Conservation (phyloP, 2,888 invertebrate species). For the Atrina japonica region DNA sequence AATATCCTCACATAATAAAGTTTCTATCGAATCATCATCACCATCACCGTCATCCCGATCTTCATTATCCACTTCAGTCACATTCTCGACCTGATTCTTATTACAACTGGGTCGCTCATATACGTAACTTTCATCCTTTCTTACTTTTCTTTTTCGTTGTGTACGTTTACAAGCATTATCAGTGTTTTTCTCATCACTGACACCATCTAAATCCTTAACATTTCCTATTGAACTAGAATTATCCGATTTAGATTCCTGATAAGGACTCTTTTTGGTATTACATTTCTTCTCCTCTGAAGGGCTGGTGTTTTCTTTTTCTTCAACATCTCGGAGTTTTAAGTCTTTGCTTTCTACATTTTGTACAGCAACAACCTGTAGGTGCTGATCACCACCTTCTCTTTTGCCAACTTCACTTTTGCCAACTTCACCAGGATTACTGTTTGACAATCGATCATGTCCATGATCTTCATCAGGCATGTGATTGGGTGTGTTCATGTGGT, state of each 20-base stretch:
- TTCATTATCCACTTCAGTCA: constrained; percentile 6
- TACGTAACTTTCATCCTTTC: constrained; percentile 6
- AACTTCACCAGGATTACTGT: too few species aligned
- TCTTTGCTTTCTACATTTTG: too few species aligned
- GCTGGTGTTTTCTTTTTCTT: neutral
- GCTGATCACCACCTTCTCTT: too few species aligned
- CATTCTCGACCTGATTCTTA: constrained; percentile 7
- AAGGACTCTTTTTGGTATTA: constrained; percentile 6
- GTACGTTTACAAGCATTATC: constrained; percentile 2
- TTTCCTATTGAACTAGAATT: constrained; percentile 16
- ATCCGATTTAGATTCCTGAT: constrained; percentile 1
- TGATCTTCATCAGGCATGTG: too few species aligned
- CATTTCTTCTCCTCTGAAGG: neutral
- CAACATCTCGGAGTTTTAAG: too few species aligned
- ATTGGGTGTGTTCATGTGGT: too few species aligned
- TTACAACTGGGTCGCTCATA: constrained; percentile 19
- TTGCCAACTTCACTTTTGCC: too few species aligned
- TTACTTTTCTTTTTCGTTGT: constrained; percentile 7
- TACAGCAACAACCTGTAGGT: too few species aligned
- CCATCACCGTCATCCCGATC: constrained; percentile 7
- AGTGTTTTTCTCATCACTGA: neutral
- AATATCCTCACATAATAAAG: neutral
- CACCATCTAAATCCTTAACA: constrained; percentile 4
- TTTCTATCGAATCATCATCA: neutral
- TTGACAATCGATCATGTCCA: too few species aligned